Evolutionary conservation across 2,888 invertebrate species (phyloP).

Genomic region (Seira musarum): DNA sequence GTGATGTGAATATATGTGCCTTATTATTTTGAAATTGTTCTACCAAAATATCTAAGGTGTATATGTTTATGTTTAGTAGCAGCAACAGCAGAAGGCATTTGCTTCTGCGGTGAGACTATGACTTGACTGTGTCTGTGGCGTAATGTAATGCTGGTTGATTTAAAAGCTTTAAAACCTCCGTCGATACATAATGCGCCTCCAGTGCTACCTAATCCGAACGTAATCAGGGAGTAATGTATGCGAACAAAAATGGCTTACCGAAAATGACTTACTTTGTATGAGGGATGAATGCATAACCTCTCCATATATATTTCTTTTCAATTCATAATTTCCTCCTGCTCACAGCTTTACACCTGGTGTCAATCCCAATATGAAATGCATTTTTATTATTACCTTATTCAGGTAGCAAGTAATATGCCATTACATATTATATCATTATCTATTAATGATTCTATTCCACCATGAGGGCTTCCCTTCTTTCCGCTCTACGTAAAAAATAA

Average conservation of each 20-base stretch:
- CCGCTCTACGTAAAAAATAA: not conserved
- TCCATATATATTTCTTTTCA: not conserved
- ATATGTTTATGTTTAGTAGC: not conserved
- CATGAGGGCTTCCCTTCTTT: slow-evolving; percentile 27
- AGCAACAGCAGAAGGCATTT: too few species aligned
- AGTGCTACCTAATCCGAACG: slow-evolving; percentile 5
- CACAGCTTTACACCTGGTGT: slow-evolving; percentile 68
- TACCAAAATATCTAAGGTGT: not conserved
- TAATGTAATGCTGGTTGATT: slow-evolving; percentile 13
- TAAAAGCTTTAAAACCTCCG: slow-evolving; percentile 4
- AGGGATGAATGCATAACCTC: not conserved
- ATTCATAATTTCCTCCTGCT: slow-evolving; percentile 38
- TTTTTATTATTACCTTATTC: slow-evolving; percentile 25
- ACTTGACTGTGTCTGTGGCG: too few species aligned
- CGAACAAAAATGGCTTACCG: slow-evolving; percentile 29
- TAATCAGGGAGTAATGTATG: slow-evolving; percentile 46
- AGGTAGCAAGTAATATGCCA: slow-evolving; percentile 2
- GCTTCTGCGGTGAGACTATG: not conserved
- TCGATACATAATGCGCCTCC: slow-evolving; percentile 20
- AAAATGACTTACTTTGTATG: slow-evolving; percentile 62
- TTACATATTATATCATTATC: slow-evolving; percentile 40
- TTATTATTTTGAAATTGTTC: slow-evolving; percentile 23
- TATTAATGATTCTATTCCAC: slow-evolving; percentile 44
- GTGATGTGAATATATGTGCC: slow-evolving; percentile 49
- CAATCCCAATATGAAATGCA: slow-evolving; percentile 63